Conservation (phyloP, 1,140 invertebrate species). For the Ectropis grisescens region DNA sequence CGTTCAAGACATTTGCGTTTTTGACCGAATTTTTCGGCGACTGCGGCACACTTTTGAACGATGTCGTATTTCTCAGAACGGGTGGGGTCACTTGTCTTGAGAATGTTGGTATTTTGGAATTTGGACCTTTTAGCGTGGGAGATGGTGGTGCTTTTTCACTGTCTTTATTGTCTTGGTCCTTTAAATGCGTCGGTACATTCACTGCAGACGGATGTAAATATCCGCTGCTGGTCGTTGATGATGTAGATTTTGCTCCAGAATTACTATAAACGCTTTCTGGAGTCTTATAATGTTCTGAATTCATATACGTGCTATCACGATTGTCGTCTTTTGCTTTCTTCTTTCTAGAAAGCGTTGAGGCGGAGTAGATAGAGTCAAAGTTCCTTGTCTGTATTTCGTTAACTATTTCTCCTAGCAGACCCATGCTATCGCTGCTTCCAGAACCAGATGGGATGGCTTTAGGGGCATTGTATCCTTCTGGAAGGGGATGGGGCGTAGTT, state of each 20-base stretch:
- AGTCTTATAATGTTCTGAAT: constrained; percentile 69
- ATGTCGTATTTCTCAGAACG: constrained; percentile 51
- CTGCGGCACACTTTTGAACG: constrained; percentile 50
- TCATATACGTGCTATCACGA: constrained; percentile 52
- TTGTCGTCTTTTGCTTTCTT: constrained; percentile 71
- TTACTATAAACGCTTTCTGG: constrained; percentile 74
- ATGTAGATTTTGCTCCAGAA: constrained; percentile 71
- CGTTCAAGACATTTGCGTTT: constrained; percentile 30
- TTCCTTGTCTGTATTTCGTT: constrained; percentile 88
- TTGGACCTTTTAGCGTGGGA: constrained; percentile 39
- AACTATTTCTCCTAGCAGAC: constrained; percentile 86
- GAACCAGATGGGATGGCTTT: constrained; percentile 63
- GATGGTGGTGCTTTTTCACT: constrained; percentile 38
- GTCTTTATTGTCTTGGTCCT: constrained; percentile 14
- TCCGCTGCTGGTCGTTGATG: constrained; percentile 78
- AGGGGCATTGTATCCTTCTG: constrained; percentile 69
- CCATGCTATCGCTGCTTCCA: constrained; percentile 74
- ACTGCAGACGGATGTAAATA: constrained; percentile 80
- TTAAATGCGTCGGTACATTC: constrained; percentile 71
- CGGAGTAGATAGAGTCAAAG: constrained; percentile 88
- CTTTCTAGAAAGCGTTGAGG: constrained; percentile 75
- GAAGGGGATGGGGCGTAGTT: constrained; percentile 39
- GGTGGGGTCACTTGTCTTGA: constrained; percentile 67
- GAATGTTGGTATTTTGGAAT: constrained; percentile 58
- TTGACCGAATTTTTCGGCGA: constrained; percentile 40